These are phyloP conservation scores for Atherinosoma microstoma DNA, from an alignment of 2,797 vertebrate species.

Conservation along the genomic window DNA sequence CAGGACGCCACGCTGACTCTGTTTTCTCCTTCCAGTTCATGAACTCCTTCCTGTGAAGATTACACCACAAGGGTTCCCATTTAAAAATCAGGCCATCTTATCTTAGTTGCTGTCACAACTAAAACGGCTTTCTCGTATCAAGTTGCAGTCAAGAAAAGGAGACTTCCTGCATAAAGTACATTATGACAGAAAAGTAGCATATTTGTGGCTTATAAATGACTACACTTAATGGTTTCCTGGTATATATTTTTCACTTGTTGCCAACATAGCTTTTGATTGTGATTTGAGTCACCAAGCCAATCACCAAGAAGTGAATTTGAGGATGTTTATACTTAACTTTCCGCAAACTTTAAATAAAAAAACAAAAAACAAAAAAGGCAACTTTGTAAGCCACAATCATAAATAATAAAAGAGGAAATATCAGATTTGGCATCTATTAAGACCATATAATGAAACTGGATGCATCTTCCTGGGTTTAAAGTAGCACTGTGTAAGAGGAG, in stretches of 20 bases:
- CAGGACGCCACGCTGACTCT: background rate
- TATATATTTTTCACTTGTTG: background rate
- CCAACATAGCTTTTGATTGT: background rate
- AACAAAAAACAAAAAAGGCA: background rate
- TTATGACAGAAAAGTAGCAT: background rate
- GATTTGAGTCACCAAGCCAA: background rate
- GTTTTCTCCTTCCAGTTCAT: background rate
- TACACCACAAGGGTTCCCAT: constrained; percentile 7
- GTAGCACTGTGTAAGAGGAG: background rate
- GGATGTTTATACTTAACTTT: background rate
- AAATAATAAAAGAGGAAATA: background rate
- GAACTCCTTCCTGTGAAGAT: constrained; percentile 23
- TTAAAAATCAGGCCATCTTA: constrained; percentile 23
- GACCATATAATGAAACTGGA: background rate
- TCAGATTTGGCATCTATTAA: background rate
- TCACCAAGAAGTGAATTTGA: background rate
- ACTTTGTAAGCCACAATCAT: background rate
- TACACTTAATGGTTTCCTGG: background rate
- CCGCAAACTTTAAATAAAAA: background rate
- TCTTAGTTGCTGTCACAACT: background rate
- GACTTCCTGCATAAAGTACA: background rate
- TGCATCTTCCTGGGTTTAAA: background rate
- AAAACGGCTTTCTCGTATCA: background rate
- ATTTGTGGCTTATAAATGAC: background rate
- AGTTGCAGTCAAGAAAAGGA: background rate